Evolutionary conservation across 2,113 vertebrate species (phyloP).

Genomic region (Anolis sagrei): DNA sequence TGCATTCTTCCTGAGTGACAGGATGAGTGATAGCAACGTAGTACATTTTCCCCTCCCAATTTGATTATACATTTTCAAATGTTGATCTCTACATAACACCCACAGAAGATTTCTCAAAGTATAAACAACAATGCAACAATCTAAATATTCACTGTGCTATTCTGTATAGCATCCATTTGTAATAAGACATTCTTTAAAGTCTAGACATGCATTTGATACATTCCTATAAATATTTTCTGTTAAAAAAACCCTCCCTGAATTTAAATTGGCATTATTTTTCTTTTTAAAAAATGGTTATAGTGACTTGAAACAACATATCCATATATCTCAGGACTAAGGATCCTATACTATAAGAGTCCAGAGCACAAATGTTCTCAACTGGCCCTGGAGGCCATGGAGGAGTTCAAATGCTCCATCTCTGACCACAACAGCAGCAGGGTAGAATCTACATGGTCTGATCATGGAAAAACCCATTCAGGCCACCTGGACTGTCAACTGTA

Average conservation of each 20-base stretch:
- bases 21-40: conserved; percentile 15
- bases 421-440: too few relatives aligned
- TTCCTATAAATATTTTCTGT: not conserved
- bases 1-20: conserved; percentile 27
- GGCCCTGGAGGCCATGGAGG: too few relatives aligned
- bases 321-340: too few relatives aligned
- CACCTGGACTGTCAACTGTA: too few relatives aligned
- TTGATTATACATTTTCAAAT: conserved; percentile 11
- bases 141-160: conserved; percentile 17
- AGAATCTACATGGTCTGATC: too few relatives aligned
- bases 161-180: conserved; percentile 7
- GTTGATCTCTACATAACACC: not conserved
- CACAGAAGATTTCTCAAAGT: conserved; percentile 5
- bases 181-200: conserved; percentile 3
- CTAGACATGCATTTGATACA: not conserved
- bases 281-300: not conserved
- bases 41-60: not conserved
- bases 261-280: conserved; percentile 13
- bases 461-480: too few relatives aligned
- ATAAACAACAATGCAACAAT: conserved; percentile 13
- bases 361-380: too few relatives aligned
- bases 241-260: not conserved
- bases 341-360: too few relatives aligned
- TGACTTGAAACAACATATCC: too few relatives aligned
- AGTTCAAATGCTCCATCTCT: too few relatives aligned